A percentile compares a stretch with the other conserved stretches of the same genome.
Conservation (phyloP, 2,888 invertebrate genomes). For the Drosophila peninsularis region DNA sequence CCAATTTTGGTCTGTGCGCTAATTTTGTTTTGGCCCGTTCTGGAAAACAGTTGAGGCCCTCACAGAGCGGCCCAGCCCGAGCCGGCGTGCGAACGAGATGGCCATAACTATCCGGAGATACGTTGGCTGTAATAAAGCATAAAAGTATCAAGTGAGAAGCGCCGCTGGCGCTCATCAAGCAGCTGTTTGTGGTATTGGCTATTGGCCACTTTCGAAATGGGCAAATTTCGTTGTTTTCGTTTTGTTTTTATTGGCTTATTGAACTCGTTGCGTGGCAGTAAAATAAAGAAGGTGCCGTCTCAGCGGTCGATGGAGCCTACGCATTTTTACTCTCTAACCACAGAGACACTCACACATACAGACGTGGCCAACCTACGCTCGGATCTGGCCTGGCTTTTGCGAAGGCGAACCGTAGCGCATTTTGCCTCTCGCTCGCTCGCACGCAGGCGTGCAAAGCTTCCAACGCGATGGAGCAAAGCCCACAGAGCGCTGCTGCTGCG, state of each 20-base stretch:
- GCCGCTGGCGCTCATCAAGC: conserved; percentile 57
- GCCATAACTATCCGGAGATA: not conserved
- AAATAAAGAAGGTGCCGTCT: conserved; percentile 25
- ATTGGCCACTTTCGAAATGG: conserved; percentile 66
- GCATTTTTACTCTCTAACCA: conserved; percentile 49
- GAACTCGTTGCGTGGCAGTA: conserved; percentile 70
- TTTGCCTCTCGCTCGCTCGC: conserved; percentile 65
- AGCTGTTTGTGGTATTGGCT: conserved; percentile 62
- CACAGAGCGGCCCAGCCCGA: not conserved
- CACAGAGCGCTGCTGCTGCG: conserved; percentile 54
- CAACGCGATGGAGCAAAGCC: conserved; percentile 53
- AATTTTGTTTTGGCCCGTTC: conserved; percentile 30
- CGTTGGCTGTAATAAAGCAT: conserved; percentile 4
- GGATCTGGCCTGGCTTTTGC: conserved; percentile 56
- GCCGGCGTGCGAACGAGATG: conserved; percentile 15
- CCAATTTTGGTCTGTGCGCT: conserved; percentile 65
- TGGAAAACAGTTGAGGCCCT: conserved; percentile 16
- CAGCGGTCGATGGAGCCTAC: conserved; percentile 52
- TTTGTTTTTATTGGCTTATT: conserved; percentile 71
- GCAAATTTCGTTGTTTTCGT: conserved; percentile 36
- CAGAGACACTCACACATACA: conserved; percentile 15
- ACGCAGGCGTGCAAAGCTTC: conserved; percentile 27
- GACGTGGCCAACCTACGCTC: conserved; percentile 53
- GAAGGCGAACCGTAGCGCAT: conserved; percentile 57
- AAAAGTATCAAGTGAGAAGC: not conserved